Evolutionary conservation across 2,113 vertebrate species (phyloP).

Genomic region (Sylvietta virens): DNA sequence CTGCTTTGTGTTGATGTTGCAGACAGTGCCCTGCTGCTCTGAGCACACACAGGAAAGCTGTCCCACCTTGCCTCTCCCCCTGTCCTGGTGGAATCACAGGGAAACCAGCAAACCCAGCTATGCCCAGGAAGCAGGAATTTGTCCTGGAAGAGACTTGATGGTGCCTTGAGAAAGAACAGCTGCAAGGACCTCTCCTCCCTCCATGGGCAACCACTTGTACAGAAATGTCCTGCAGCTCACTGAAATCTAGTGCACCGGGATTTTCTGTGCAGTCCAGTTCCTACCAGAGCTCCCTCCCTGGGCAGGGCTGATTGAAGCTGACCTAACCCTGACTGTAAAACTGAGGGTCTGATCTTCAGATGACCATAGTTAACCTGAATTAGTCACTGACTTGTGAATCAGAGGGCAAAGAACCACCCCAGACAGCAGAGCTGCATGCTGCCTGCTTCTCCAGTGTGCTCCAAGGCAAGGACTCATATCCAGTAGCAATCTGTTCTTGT

Average conservation of each 20-base stretch:
- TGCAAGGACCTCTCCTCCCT: background rate
- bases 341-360: background rate
- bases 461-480: background rate
- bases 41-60: background rate
- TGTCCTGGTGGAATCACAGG: background rate
- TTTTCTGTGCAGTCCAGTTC: background rate
- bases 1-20: background rate
- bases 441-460: background rate
- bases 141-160: background rate
- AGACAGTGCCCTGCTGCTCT: background rate
- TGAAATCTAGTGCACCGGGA: background rate
- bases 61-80: background rate
- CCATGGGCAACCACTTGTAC: fast-evolving
- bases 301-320: background rate
- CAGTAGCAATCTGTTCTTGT: background rate
- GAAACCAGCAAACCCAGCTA: background rate
- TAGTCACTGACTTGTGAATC: background rate
- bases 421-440: background rate
- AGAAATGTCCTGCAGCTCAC: background rate
- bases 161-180: background rate
- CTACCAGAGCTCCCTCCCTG: background rate
- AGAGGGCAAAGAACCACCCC: background rate
- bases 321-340: background rate
- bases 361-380: background rate
- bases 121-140: background rate